phyloP scores from a whole-genome alignment of 2,797 vertebrate genomes.

The Sebastolobus altivelis region DNA sequence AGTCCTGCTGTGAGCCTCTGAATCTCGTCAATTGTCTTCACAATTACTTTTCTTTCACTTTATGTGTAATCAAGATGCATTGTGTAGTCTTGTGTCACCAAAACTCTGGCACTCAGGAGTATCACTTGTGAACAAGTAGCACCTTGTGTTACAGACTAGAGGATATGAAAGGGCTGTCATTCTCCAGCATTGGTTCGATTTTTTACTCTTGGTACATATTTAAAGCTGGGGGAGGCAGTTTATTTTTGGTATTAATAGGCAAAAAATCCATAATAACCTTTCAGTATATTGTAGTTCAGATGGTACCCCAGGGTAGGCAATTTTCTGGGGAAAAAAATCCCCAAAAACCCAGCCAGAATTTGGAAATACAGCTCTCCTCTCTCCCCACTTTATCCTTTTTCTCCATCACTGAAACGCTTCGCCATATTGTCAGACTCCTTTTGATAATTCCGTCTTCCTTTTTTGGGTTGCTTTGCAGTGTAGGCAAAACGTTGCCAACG shows the following conservation, averaged over 20 bases:
- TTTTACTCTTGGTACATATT: slow-evolving; percentile 13
- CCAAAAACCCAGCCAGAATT: too few species aligned
- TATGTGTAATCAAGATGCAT: slow-evolving; percentile 60
- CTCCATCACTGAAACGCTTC: not conserved
- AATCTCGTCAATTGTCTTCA: slow-evolving; percentile 41
- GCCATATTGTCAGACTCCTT: not conserved
- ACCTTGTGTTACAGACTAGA: slow-evolving; percentile 29
- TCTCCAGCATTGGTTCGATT: slow-evolving; percentile 12
- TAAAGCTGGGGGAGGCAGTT: slow-evolving; percentile 1
- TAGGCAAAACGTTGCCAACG: too few species aligned
- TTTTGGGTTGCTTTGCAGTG: too few species aligned
- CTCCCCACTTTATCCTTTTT: not conserved
- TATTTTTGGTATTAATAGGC: not conserved
- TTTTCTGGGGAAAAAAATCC: not conserved
- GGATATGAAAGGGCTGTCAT: slow-evolving; percentile 8
- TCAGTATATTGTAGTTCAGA: too few species aligned
- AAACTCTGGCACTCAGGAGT: slow-evolving; percentile 38
- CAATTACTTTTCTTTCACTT: slow-evolving; percentile 51
- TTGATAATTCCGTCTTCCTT: not conserved
- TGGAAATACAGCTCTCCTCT: not conserved
- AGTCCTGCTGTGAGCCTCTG: slow-evolving; percentile 41
- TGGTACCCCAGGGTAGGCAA: not conserved
- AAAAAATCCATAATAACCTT: not conserved
- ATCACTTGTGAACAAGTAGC: slow-evolving; percentile 38
- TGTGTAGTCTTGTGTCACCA: slow-evolving; percentile 55